These are phyloP conservation scores for Oreocharis arfaki DNA, from an alignment of 2,113 vertebrate genomes.

Conservation along the genomic window DNA sequence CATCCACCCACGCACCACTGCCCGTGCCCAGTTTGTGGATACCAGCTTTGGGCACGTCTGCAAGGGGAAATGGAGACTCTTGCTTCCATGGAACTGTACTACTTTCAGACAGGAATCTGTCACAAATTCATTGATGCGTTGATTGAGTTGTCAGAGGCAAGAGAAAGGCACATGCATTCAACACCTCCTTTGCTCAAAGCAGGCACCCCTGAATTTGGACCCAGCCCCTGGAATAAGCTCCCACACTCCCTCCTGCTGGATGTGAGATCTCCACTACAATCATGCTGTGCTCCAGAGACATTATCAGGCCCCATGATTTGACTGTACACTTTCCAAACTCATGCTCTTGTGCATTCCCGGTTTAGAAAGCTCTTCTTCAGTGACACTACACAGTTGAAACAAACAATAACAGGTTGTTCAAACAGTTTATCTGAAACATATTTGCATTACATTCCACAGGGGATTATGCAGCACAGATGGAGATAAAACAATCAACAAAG, in stretches of 20 bases:
- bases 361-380: not conserved
- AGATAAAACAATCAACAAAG: not conserved
- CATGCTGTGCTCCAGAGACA: not conserved
- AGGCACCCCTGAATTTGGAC: not conserved
- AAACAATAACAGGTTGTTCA: not conserved
- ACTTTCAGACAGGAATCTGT: not conserved
- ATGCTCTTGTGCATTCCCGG: not conserved
- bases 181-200: not conserved
- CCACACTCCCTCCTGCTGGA: not conserved
- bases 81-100: not conserved
- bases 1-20: fast-evolving
- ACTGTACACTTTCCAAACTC: fast-evolving
- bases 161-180: fast-evolving
- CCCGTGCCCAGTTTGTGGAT: fast-evolving
- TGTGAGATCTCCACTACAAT: not conserved
- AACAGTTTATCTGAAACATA: not conserved
- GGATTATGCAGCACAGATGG: not conserved
- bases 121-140: not conserved
- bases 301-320: not conserved
- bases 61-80: not conserved
- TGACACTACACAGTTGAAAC: not conserved
- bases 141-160: fast-evolving
- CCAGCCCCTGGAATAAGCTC: not conserved
- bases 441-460: not conserved
- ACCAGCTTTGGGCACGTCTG: not conserved